Conservation (phyloP, 2,888 invertebrate genomes). For the Mesopsocus fuscifrons region DNA sequence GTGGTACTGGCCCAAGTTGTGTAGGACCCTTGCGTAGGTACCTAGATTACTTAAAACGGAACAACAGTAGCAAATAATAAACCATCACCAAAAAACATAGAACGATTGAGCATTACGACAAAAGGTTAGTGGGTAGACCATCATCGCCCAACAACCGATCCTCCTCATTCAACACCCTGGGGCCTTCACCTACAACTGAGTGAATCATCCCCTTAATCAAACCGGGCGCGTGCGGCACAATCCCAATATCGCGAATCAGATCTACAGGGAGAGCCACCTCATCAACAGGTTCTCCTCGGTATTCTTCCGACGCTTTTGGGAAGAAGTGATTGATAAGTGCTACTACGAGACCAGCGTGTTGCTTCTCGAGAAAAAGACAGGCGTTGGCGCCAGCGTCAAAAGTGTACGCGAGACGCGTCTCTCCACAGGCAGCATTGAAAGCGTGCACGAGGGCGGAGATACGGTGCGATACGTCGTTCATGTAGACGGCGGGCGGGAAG, state of each 20-base stretch:
- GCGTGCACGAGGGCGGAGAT: constrained; percentile 64
- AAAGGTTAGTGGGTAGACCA: constrained; percentile 12
- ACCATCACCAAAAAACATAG: too few species aligned
- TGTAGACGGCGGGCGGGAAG: constrained; percentile 81
- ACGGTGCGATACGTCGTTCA: constrained; percentile 71
- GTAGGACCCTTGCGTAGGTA: too few species aligned
- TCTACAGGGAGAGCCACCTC: constrained; percentile 16
- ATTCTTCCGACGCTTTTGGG: constrained; percentile 37
- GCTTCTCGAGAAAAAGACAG: constrained; percentile 63
- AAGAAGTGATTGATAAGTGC: constrained; percentile 50
- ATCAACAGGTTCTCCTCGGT: constrained; percentile 33
- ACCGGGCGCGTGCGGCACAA: constrained; percentile 28
- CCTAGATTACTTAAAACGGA: too few species aligned
- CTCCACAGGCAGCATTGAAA: constrained; percentile 52
- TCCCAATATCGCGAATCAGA: background rate
- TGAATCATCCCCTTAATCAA: constrained; percentile 63
- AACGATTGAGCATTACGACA: too few species aligned
- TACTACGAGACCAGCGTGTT: constrained; percentile 49
- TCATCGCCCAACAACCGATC: constrained; percentile 12
- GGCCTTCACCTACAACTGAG: constrained; percentile 68
- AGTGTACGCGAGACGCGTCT: constrained; percentile 69
- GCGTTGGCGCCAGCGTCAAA: constrained; percentile 99
- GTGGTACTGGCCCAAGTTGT: too few species aligned
- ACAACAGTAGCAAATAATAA: too few species aligned
- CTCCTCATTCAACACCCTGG: constrained; percentile 27